phyloP scores from a whole-genome alignment of 2,113 vertebrate species.

The Proterorhinus semilunaris region DNA sequence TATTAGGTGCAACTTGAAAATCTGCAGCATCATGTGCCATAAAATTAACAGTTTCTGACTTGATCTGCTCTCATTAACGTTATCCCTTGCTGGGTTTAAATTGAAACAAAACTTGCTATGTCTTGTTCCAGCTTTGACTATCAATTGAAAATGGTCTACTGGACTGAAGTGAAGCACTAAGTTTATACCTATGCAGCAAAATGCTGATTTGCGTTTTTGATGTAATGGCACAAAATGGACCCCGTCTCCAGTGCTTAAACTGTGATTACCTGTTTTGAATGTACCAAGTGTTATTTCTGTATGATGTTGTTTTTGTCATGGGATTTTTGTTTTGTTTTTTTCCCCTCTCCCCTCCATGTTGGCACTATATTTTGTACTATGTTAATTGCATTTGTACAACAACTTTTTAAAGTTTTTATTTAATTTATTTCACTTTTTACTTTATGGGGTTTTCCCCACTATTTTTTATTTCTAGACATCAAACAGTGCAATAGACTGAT shows the following conservation, averaged over 20 bases:
- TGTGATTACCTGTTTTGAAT: constrained; percentile 83
- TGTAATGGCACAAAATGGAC: constrained; percentile 71
- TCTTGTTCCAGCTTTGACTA: constrained; percentile 38
- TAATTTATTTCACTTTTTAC: constrained; percentile 69
- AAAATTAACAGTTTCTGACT: constrained; percentile 27
- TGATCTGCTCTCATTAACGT: constrained; percentile 23
- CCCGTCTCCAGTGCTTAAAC: constrained; percentile 78
- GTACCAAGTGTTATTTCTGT: constrained; percentile 72
- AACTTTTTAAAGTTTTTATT: constrained; percentile 53
- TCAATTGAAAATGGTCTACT: constrained; percentile 40
- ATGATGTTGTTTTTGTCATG: constrained; percentile 70
- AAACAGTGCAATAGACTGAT: constrained; percentile 70
- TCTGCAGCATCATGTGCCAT: constrained; percentile 53
- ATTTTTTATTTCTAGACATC: constrained; percentile 28
- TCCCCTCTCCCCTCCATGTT: constrained; percentile 29
- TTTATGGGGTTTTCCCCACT: constrained; percentile 32
- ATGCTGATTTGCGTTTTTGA: constrained; percentile 58
- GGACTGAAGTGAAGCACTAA: constrained; percentile 61
- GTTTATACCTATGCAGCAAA: constrained; percentile 69
- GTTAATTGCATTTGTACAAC: constrained; percentile 59
- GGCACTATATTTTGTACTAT: constrained; percentile 47
- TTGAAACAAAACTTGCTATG: constrained; percentile 41
- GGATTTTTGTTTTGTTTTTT: constrained; percentile 32
- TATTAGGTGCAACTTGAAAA: constrained; percentile 24
- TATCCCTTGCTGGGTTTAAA: constrained; percentile 20